Conservation (phyloP, 2,888 invertebrate genomes). For the Hyles lineata region DNA sequence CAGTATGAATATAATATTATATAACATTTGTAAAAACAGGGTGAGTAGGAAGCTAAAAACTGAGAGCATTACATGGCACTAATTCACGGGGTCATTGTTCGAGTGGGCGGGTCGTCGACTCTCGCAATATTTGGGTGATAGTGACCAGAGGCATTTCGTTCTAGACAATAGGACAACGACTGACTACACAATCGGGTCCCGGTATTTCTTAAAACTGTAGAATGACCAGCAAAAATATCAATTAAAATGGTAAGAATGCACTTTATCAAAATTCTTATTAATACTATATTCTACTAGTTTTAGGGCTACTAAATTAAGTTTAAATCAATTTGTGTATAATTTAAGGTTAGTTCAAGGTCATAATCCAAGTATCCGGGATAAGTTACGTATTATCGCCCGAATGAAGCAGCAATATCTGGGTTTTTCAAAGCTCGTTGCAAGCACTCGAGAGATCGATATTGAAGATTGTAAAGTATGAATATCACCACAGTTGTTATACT, state of each 20-base stretch:
- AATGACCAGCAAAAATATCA: not conserved
- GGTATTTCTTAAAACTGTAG: not conserved
- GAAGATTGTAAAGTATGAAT: too few species aligned
- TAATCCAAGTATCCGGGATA: too few species aligned
- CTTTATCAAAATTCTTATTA: not conserved
- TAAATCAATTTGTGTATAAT: too few species aligned
- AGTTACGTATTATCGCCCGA: too few species aligned
- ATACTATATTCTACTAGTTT: too few species aligned
- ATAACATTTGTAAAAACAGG: not conserved
- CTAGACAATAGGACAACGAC: conserved; percentile 29
- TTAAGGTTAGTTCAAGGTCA: too few species aligned
- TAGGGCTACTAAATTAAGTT: too few species aligned
- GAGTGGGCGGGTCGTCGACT: conserved; percentile 28
- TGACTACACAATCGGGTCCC: not conserved
- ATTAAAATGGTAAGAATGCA: not conserved
- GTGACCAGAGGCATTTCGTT: conserved; percentile 24
- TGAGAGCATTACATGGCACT: conserved; percentile 23
- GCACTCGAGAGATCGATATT: too few species aligned
- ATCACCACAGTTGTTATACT: too few species aligned
- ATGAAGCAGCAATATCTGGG: too few species aligned
- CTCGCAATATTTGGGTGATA: conserved; percentile 34
- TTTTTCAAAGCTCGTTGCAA: too few species aligned
- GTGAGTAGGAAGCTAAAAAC: conserved; percentile 24
- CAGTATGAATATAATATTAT: not conserved
- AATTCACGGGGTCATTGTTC: conserved; percentile 31